Conservation (phyloP, 1,140 invertebrate genomes). For the Nymphalis io region DNA sequence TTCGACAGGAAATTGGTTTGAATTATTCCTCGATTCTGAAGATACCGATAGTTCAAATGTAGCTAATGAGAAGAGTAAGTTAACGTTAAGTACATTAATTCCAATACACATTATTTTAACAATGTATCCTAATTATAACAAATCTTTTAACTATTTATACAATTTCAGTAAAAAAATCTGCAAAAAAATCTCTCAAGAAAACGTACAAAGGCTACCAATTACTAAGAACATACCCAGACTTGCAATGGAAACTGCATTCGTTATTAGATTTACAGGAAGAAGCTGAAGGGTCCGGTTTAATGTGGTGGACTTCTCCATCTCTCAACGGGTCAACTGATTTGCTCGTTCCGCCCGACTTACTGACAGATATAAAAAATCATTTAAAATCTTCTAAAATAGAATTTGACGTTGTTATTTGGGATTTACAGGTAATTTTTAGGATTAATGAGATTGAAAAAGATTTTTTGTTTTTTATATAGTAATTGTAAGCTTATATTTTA, state of each 20-base stretch:
- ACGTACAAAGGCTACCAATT: slow-evolving; percentile 78
- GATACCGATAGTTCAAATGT: slow-evolving; percentile 59
- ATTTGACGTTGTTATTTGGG: slow-evolving; percentile 86
- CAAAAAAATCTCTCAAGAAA: slow-evolving; percentile 69
- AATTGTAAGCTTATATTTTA: slow-evolving; percentile 49
- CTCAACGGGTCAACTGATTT: slow-evolving; percentile 86
- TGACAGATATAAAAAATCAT: slow-evolving; percentile 83
- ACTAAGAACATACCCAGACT: slow-evolving; percentile 66
- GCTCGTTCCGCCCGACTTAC: slow-evolving; percentile 84
- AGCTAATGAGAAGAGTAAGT: slow-evolving; percentile 31
- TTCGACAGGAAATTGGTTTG: slow-evolving; percentile 66
- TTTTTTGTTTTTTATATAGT: background rate
- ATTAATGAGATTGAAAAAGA: background rate
- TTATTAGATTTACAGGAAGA: slow-evolving; percentile 75
- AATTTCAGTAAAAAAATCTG: slow-evolving; percentile 57
- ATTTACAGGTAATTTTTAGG: slow-evolving; percentile 83
- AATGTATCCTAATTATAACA: background rate
- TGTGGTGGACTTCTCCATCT: slow-evolving; percentile 77
- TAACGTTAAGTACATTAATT: background rate
- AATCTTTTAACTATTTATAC: background rate
- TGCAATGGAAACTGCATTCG: slow-evolving; percentile 66
- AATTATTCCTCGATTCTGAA: slow-evolving; percentile 64
- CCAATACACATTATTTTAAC: background rate
- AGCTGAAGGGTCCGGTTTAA: slow-evolving; percentile 73
- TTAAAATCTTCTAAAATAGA: slow-evolving; percentile 84